phyloP scores from a whole-genome alignment of 2,797 vertebrate genomes.

The Menidia menidia region DNA sequence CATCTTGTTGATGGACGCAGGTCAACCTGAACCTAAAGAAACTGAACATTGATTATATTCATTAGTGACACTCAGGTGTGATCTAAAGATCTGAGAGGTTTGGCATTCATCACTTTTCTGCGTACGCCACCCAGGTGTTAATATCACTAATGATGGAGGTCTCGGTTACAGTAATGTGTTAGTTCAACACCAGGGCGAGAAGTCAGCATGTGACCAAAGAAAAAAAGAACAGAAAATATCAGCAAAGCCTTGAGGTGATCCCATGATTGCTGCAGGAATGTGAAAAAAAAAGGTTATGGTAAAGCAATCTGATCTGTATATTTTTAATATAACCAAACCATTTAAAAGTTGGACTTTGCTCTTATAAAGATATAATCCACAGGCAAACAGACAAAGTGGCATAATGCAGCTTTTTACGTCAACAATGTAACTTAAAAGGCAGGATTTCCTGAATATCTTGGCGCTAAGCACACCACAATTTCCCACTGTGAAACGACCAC shows the following conservation, averaged over 20 bases:
- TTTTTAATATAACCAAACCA: not conserved
- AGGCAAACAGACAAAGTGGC: not conserved
- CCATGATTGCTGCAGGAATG: conserved; percentile 57
- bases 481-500: conserved; percentile 45
- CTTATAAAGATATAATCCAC: not conserved
- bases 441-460: conserved; percentile 1
- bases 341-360: not conserved
- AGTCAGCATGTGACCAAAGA: conserved; percentile 4
- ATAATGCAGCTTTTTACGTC: not conserved
- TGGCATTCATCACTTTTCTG: conserved; percentile 6
- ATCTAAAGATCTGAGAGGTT: not conserved
- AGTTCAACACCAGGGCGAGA: conserved; percentile 50
- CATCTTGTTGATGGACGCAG: conserved; percentile 77
- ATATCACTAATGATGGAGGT: conserved; percentile 21
- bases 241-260: conserved; percentile 41
- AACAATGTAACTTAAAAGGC: not conserved
- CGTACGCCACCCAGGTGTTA: conserved; percentile 10
- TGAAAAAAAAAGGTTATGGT: not conserved
- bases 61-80: not conserved
- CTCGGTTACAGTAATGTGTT: conserved; percentile 28
- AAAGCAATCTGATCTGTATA: not conserved
- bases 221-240: conserved; percentile 1
- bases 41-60: not conserved
- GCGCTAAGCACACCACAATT: conserved; percentile 13
- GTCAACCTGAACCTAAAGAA: conserved; percentile 29